Percentiles rank a stretch among this genome's conserved stretches.
Conservation (phyloP, 2,113 vertebrate species). For the Phylloscopus trochiloides region DNA sequence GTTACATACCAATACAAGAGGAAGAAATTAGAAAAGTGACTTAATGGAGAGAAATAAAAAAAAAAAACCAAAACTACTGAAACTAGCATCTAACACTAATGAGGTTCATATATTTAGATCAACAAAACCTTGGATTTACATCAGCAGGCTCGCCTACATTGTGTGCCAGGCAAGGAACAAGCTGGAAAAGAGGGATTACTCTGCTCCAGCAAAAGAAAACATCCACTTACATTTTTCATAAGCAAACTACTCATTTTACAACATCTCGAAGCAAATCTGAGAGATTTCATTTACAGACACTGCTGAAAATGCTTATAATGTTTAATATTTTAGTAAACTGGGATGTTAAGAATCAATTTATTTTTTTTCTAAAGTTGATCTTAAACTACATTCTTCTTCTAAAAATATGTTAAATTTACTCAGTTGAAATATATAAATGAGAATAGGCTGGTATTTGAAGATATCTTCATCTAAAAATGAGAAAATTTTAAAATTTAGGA, state of each 20-base stretch:
- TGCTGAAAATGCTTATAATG: background rate
- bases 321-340: background rate
- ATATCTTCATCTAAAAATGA: background rate
- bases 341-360: background rate
- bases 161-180: background rate
- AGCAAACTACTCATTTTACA: background rate
- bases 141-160: background rate
- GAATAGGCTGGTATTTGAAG: background rate
- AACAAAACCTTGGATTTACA: background rate
- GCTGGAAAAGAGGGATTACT: background rate
- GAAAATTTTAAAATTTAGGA: background rate
- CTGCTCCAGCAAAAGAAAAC: background rate
- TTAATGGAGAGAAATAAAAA: background rate
- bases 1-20: background rate
- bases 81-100: background rate
- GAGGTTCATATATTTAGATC: background rate
- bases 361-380: background rate
- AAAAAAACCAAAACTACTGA: background rate
- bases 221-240: background rate
- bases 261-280: background rate
- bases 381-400: background rate
- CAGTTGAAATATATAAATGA: fast-evolving
- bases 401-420: background rate
- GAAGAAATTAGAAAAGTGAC: background rate
- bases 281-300: background rate